phyloP scores from a whole-genome alignment of 2,797 vertebrate species.

The Notolabrus celidotus region DNA sequence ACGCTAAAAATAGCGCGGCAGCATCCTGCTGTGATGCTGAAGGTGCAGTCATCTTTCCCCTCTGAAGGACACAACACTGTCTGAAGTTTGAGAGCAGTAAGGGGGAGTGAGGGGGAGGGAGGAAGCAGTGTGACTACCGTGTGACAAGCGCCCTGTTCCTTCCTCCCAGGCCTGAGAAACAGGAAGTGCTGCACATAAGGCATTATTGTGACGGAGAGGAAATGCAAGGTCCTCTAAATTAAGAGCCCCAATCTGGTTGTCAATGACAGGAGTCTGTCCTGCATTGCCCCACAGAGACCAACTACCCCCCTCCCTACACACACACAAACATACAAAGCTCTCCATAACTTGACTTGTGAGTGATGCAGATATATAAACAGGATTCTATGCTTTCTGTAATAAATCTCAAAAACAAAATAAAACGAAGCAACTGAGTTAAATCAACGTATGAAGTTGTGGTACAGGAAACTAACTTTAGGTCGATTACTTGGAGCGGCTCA shows the following conservation, averaged over 20 bases:
- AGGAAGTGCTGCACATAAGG: conserved; percentile 86
- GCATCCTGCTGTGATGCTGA: conserved; percentile 83
- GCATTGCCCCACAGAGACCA: conserved; percentile 66
- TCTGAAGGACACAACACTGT: conserved; percentile 83
- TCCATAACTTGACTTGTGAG: conserved; percentile 44
- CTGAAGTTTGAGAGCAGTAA: conserved; percentile 77
- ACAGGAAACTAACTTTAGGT: background rate
- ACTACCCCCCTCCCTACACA: background rate
- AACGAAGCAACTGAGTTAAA: background rate
- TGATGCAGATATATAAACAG: conserved; percentile 44
- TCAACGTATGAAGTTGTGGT: background rate
- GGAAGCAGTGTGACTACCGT: conserved; percentile 86
- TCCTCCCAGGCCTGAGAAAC: conserved; percentile 87
- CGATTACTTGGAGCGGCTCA: conserved; percentile 13
- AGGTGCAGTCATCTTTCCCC: conserved; percentile 83
- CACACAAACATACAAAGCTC: background rate
- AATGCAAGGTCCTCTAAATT: conserved; percentile 87
- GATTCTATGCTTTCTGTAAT: background rate
- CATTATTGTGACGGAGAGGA: conserved; percentile 88
- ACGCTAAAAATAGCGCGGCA: conserved; percentile 75
- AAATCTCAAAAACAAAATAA: background rate
- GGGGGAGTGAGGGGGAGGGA: conserved; percentile 52
- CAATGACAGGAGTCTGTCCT: conserved; percentile 79
- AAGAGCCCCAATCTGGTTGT: conserved; percentile 82
- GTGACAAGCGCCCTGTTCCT: conserved; percentile 87